Evolutionary conservation across 2,888 invertebrate species (phyloP).

Genomic region (Taenaris catops): DNA sequence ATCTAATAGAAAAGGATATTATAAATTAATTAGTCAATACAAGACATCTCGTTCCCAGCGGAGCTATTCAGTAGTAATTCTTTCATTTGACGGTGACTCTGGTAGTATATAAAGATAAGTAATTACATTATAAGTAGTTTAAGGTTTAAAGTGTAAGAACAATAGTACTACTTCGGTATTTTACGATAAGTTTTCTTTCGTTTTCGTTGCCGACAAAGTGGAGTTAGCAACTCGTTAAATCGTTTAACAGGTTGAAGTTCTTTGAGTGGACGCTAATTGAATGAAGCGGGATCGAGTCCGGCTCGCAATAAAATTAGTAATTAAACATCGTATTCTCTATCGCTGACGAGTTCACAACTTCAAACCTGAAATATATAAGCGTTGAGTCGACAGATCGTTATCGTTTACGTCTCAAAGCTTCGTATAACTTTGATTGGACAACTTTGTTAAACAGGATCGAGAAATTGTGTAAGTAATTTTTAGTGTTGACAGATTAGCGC

Average conservation of each 20-base stretch:
- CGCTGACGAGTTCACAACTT: constrained; percentile 9
- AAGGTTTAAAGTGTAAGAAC: too few species aligned
- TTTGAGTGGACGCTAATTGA: constrained; percentile 29
- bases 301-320: constrained; percentile 29
- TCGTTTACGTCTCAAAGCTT: constrained; percentile 5
- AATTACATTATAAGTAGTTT: too few species aligned
- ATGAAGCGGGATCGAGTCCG: constrained; percentile 24
- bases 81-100: too few species aligned
- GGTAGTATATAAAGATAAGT: too few species aligned
- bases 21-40: too few species aligned
- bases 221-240: constrained; percentile 24
- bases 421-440: constrained; percentile 12
- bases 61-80: too few species aligned
- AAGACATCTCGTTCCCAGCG: too few species aligned
- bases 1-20: too few species aligned
- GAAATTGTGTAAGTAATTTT: too few species aligned
- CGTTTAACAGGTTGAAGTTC: constrained; percentile 28
- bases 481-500: too few species aligned
- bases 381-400: constrained; percentile 9
- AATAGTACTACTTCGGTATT: too few species aligned
- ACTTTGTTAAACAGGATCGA: constrained; percentile 5
- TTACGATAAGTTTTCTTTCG: too few species aligned
- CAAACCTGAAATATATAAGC: constrained; percentile 21
- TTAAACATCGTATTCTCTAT: constrained; percentile 25
- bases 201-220: constrained; percentile 1